phyloP scores from a whole-genome alignment of 2,888 invertebrate species.

The Ochlodes sylvanus region DNA sequence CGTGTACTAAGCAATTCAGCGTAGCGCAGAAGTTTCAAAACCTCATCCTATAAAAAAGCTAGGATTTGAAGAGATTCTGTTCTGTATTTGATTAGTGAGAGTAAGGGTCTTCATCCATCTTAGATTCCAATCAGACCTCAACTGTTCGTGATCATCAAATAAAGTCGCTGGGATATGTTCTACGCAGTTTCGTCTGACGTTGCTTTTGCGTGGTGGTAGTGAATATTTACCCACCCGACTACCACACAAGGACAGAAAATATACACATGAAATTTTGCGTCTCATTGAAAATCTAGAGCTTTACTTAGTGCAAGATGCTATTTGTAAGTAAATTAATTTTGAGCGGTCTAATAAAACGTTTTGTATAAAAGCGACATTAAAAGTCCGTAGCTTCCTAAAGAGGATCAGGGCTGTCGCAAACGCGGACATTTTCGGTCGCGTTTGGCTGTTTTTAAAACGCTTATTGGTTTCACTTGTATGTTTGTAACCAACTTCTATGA shows the following conservation, averaged over 20 bases:
- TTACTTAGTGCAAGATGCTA: neutral
- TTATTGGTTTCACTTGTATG: too few relatives aligned
- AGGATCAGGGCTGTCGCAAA: neutral
- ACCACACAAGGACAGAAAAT: neutral
- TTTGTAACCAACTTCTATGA: too few relatives aligned
- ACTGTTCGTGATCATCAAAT: too few relatives aligned
- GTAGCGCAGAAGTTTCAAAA: slow-evolving; percentile 13
- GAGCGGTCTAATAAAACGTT: neutral
- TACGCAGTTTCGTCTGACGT: too few relatives aligned
- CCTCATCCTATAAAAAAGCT: neutral
- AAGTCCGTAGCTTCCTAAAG: neutral
- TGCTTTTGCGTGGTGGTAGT: too few relatives aligned
- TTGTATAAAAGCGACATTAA: neutral
- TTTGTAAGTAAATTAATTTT: neutral
- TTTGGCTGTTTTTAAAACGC: too few relatives aligned
- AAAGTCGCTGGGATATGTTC: too few relatives aligned
- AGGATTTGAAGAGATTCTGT: neutral
- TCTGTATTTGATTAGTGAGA: neutral
- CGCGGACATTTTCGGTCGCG: neutral
- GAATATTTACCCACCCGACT: too few relatives aligned
- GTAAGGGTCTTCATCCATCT: too few relatives aligned
- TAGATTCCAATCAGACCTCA: too few relatives aligned
- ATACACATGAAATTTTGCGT: neutral
- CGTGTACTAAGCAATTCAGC: slow-evolving; percentile 21
- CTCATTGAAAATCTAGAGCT: neutral